Percentiles rank a stretch among this genome's conserved stretches.
These are phyloP conservation scores for Troides oblongomaculatus DNA, from an alignment of 2,888 invertebrate species.

Conservation along the genomic window DNA sequence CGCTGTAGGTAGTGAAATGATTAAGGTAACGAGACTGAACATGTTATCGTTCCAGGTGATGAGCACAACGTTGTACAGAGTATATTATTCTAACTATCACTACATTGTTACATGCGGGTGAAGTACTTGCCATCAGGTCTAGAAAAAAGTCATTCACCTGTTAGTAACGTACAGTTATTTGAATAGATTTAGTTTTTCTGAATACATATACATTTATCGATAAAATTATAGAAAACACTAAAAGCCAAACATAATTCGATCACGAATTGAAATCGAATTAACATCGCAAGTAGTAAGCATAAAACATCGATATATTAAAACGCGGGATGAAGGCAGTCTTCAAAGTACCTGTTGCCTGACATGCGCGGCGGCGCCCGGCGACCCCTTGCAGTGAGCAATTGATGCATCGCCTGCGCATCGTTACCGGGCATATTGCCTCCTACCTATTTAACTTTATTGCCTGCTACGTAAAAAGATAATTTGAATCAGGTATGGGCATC, in stretches of 20 bases:
- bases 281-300: conserved; percentile 31
- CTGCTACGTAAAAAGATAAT: conserved; percentile 39
- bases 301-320: conserved; percentile 31
- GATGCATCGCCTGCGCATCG: conserved; percentile 69
- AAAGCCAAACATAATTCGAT: conserved; percentile 13
- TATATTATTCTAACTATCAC: too few relatives aligned
- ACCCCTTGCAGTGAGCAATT: conserved; percentile 71
- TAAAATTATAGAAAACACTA: conserved; percentile 11
- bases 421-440: conserved; percentile 35
- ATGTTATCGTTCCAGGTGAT: too few relatives aligned
- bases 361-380: conserved; percentile 36
- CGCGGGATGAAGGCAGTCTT: conserved; percentile 29
- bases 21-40: too few relatives aligned
- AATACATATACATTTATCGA: conserved; percentile 11
- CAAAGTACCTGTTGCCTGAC: conserved; percentile 22
- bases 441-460: conserved; percentile 40
- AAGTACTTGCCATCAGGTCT: too few relatives aligned
- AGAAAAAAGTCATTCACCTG: too few relatives aligned
- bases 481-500: conserved; percentile 29
- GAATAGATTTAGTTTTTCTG: background rate
- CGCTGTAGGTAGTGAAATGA: too few relatives aligned
- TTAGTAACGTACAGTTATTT: too few relatives aligned
- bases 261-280: conserved; percentile 30
- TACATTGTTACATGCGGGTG: too few relatives aligned
- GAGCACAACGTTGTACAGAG: too few relatives aligned